Evolutionary conservation across 2,113 vertebrate species (phyloP).

Genomic region (Climacteris rufus): DNA sequence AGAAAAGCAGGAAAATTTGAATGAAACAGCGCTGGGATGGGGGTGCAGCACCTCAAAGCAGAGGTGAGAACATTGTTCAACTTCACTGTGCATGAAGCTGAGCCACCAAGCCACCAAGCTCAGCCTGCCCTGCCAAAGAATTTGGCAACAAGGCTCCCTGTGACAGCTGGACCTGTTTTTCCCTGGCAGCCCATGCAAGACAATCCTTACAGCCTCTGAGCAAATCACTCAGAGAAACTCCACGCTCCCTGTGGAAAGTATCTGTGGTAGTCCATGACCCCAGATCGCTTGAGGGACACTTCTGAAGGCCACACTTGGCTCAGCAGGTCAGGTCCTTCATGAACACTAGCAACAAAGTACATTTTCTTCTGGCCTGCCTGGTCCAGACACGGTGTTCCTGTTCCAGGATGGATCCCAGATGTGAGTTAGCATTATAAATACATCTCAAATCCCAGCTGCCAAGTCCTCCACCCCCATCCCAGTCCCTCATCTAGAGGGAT

Average conservation of each 20-base stretch:
- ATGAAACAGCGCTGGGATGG: neutral
- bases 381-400: neutral
- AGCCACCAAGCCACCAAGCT: neutral
- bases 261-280: neutral
- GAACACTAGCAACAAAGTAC: neutral
- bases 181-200: neutral
- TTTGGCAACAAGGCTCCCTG: neutral
- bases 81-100: neutral
- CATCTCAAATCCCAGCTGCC: slow-evolving; percentile 29
- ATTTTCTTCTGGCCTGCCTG: slow-evolving; percentile 2
- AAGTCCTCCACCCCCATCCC: slow-evolving; percentile 32
- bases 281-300: neutral
- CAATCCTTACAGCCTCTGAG: neutral
- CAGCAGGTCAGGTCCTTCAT: neutral
- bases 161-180: neutral
- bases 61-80: neutral
- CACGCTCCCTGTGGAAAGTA: neutral
- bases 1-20: neutral
- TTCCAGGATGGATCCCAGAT: slow-evolving; percentile 43
- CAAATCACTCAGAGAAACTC: neutral
- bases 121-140: neutral
- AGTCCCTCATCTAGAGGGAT: neutral
- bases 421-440: slow-evolving; percentile 35
- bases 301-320: neutral
- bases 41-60: neutral